Evolutionary conservation across 2,113 vertebrate species (phyloP).

Genomic region (Acanthochromis polyacanthus): DNA sequence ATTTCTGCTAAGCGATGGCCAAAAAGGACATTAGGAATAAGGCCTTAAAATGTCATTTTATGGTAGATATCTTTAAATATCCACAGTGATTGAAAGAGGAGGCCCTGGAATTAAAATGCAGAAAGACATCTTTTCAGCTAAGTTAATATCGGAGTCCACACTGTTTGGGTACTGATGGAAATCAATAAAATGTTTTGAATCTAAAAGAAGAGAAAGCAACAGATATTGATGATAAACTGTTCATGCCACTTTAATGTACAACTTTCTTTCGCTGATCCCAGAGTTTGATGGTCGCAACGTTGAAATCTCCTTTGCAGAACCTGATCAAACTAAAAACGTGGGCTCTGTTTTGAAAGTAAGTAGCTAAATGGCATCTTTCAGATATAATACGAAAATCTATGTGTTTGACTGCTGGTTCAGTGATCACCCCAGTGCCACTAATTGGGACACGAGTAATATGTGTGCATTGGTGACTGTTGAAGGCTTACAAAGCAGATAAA

Average conservation of each 20-base stretch:
- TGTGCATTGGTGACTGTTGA: neutral
- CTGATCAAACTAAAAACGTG: neutral
- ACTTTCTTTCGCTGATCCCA: neutral
- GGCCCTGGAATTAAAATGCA: neutral
- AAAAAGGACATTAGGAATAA: neutral
- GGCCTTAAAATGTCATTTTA: neutral
- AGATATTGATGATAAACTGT: neutral
- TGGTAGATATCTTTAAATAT: neutral
- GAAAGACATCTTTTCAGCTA: neutral
- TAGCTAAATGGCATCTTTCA: neutral
- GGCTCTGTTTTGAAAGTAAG: neutral
- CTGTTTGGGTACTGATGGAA: neutral
- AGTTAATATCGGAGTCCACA: neutral
- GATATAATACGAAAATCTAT: neutral
- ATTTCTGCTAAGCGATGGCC: neutral
- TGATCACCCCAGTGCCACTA: neutral
- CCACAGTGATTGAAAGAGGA: neutral
- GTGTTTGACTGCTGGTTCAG: neutral
- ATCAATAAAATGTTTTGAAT: slow-evolving; percentile 5
- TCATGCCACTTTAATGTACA: neutral
- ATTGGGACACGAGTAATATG: neutral
- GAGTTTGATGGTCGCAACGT: neutral
- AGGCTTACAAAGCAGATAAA: slow-evolving; percentile 1
- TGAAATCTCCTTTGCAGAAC: neutral
- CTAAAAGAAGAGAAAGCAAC: neutral